A percentile compares a stretch with the other conserved stretches of the same genome.
phyloP scores from a whole-genome alignment of 1,140 invertebrate species.

The Ips typographus region DNA sequence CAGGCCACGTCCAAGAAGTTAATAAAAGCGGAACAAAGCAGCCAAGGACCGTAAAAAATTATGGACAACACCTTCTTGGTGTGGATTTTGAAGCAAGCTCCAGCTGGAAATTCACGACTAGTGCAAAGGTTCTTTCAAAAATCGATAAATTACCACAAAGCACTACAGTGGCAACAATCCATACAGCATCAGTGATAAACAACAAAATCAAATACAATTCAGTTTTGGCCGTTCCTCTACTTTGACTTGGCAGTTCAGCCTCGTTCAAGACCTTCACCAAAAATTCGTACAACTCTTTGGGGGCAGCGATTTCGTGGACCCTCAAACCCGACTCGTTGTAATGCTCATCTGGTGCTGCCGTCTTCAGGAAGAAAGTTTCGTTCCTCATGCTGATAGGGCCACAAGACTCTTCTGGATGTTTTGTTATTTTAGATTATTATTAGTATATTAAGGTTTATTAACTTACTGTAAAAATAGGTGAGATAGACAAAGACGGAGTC shows the following conservation, averaged over 20 bases:
- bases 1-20: conserved; percentile 35
- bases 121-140: neutral
- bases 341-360: neutral
- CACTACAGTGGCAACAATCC: conserved; percentile 30
- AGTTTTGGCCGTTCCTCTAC: conserved; percentile 13
- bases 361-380: conserved; percentile 5
- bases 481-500: conserved; percentile 38
- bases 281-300: conserved; percentile 9
- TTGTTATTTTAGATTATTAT: neutral
- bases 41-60: conserved; percentile 39
- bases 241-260: conserved; percentile 25
- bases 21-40: conserved; percentile 28
- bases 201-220: conserved; percentile 30
- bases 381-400: conserved; percentile 14
- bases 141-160: conserved; percentile 29
- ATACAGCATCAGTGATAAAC: conserved; percentile 31
- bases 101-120: conserved; percentile 24
- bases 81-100: conserved; percentile 26
- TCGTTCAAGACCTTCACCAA: conserved; percentile 22
- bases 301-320: neutral
- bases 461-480: conserved; percentile 45
- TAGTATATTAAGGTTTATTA: neutral
- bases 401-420: conserved; percentile 16
- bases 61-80: conserved; percentile 33
- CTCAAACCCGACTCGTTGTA: neutral